Percentiles rank a stretch among this genome's conserved stretches.
phyloP scores from a whole-genome alignment of 2,888 invertebrate species.

The Rotaria macrura region DNA sequence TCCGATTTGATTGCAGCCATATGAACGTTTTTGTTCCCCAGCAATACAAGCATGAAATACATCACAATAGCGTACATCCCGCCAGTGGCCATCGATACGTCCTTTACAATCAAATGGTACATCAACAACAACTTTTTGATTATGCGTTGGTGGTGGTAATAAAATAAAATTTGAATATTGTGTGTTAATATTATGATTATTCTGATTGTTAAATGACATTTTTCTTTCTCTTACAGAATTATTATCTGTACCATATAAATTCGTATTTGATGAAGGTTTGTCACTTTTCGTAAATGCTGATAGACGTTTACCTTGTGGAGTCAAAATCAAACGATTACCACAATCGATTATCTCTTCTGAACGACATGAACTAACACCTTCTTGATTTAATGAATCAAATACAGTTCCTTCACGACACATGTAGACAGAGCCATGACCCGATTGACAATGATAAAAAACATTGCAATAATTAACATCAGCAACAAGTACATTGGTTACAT shows the following conservation, averaged over 20 bases:
- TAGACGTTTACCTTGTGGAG: conserved; percentile 19
- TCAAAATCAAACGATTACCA: conserved; percentile 23
- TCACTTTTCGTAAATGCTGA: not conserved
- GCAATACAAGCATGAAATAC: conserved; percentile 31
- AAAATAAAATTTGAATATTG: conserved; percentile 19
- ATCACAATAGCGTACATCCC: conserved; percentile 31
- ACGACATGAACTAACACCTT: conserved; percentile 25
- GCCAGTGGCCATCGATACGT: conserved; percentile 28
- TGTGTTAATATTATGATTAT: not conserved
- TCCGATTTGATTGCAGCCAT: conserved; percentile 30
- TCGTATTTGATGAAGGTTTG: not conserved
- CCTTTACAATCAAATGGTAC: conserved; percentile 29
- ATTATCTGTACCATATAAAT: not conserved
- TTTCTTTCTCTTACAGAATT: not conserved
- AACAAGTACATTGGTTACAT: conserved; percentile 15
- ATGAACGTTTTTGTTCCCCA: conserved; percentile 29
- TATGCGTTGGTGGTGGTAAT: conserved; percentile 17
- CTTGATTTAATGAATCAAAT: conserved; percentile 15
- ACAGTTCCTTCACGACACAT: conserved; percentile 23
- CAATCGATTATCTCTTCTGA: conserved; percentile 28
- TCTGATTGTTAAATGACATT: not conserved
- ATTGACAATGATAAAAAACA: conserved; percentile 32
- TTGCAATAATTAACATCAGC: conserved; percentile 29
- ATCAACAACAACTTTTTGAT: conserved; percentile 2
- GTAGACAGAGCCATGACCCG: conserved; percentile 23